Evolutionary conservation across 2,113 vertebrate species (phyloP), one percentile per base, ranked within the genome.

Genomic region (Himantopus leucocephalus): DNA sequence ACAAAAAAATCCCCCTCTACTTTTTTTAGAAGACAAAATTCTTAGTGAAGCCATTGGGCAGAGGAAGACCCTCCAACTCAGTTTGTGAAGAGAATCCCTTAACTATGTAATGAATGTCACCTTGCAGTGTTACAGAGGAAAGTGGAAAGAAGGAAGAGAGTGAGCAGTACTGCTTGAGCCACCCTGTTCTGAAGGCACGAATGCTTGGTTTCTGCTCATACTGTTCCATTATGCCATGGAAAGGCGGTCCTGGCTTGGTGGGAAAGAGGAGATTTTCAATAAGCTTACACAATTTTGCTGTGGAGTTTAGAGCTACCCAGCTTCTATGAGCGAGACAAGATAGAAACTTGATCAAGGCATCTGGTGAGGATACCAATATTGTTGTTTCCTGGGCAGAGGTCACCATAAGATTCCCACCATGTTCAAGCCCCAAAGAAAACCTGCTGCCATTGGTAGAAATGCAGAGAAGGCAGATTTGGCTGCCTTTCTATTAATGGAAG

Each of bases 111-210:
- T 15, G 21, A 71, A 5, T 4, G 55, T 19, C 4, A 19, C 8
- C 30, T 52, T 27, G 27, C 7, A 48, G 8, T 50, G 11, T 72
- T 72, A n/a, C 14, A 52, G 48, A 56, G 23, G n/a, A 24, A 75
- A 34, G 7, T 14, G 30, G 14, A 82, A 73, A 29, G 74, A 41
- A 78, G 34, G 26, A 41, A 50, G 14, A 24, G 14, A 20, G 0
- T 2, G 9, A 63, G 4, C 0, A 3, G 3, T n/a, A 8, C 0
- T 67, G 5, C 35, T 56, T 64, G 10, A 90, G 7, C 47, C 0
- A 55, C 3, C 3, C 3, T 3, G 2, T n/a, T 59, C 15, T 63
- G 18, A 71, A 75, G 39, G 10, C 5, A 12, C 6, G 10, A 64
- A 32, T 18, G 1, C 4, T 66, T 77, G 12, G 1, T 52, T 59